Percentiles rank a stretch among this genome's conserved stretches.
Evolutionary conservation across 2,888 invertebrate species (phyloP).

Genomic region (Ischnus inquisitorius): DNA sequence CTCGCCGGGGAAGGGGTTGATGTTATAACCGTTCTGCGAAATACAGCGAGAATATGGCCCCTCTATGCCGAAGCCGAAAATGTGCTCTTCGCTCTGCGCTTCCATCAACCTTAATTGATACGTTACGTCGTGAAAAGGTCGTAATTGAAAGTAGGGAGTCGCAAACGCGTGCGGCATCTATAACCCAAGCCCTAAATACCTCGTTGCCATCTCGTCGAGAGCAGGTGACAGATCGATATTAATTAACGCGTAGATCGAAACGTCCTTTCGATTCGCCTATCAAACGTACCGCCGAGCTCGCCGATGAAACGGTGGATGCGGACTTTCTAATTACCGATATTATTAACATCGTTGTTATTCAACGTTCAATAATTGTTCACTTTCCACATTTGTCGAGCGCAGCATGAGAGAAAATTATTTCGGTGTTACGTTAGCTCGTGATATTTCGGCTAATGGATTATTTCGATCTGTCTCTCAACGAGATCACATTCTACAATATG

Average conservation of each 20-base stretch:
- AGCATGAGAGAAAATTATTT: background rate
- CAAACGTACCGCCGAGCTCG: background rate
- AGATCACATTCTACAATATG: conserved; percentile 52
- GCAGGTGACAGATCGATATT: conserved; percentile 5
- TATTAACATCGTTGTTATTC: background rate
- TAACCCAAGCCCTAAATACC: background rate
- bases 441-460: conserved; percentile 46
- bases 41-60: background rate
- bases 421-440: background rate
- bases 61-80: conserved; percentile 45
- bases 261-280: background rate
- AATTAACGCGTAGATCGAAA: conserved; percentile 19
- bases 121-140: conserved; percentile 10
- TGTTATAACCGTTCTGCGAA: background rate
- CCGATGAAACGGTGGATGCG: background rate
- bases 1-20: background rate
- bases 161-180: background rate
- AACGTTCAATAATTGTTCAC: background rate
- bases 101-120: conserved; percentile 34
- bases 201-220: background rate
- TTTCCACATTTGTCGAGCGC: too few relatives aligned
- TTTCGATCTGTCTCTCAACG: conserved; percentile 55
- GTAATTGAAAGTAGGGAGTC: background rate
- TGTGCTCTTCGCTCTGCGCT: background rate
- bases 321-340: background rate